phyloP scores from a whole-genome alignment of 2,113 vertebrate species.

The Aplodontia rufa region DNA sequence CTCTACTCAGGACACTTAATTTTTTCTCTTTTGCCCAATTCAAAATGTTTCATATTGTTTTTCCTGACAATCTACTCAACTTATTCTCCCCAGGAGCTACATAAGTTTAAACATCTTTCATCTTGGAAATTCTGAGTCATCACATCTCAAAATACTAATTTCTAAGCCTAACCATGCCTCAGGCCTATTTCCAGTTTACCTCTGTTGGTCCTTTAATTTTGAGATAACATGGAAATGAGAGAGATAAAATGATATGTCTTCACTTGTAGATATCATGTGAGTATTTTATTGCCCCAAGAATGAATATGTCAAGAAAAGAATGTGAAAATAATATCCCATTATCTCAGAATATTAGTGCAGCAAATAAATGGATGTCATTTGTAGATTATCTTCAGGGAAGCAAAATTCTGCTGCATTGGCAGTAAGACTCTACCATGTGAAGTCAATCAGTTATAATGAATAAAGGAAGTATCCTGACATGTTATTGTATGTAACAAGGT shows the following conservation, averaged over 20 bases:
- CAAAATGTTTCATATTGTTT: neutral
- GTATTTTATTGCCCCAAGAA: neutral
- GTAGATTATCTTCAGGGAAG: neutral
- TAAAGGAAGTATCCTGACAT: neutral
- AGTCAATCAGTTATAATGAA: neutral
- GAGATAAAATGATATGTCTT: neutral
- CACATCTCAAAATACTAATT: neutral
- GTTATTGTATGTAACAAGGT: conserved; percentile 20
- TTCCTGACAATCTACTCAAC: neutral
- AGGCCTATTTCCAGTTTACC: neutral
- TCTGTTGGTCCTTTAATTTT: conserved; percentile 9
- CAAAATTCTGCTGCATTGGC: conserved; percentile 10
- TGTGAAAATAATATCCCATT: neutral
- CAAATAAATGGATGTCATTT: neutral
- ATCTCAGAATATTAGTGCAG: neutral
- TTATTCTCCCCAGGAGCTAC: neutral
- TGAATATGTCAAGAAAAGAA: neutral
- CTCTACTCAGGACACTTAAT: neutral
- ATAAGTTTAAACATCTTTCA: neutral
- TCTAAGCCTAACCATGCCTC: neutral
- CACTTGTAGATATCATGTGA: neutral
- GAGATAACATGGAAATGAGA: neutral
- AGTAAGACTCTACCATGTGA: neutral
- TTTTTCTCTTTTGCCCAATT: neutral
- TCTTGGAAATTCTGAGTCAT: conserved; percentile 1